Base-by-base conservation (phyloP, 2,113 vertebrate species). In the Platanista minor region DNA sequence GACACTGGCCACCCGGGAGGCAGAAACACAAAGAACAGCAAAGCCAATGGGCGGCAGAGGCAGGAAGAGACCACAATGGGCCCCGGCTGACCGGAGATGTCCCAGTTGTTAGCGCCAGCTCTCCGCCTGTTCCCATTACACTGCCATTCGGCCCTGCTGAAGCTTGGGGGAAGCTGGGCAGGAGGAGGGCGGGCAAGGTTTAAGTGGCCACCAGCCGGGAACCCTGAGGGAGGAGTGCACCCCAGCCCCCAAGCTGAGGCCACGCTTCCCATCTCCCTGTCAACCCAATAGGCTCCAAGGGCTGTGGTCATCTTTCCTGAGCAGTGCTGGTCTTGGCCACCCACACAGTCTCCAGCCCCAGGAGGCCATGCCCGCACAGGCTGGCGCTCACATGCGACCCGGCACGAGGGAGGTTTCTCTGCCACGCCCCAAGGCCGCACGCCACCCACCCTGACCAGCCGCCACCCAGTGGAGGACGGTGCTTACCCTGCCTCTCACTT, bases 41-140 rank as follows among this genome's bases (percentile, higher is more conserved):
- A 97, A 98, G 20, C 88, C 95, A 43, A 95, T 39, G 0, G 97
- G 97, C 57, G 0, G 97, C 96, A 94, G 98, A 67, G 95, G 97
- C 98, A 98, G 98, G 98, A 99, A 99, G 97, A 98, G 94, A 92
- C 90, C 97, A 98, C 98, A 98, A 98, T 98, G 98, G 98, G 96
- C 93, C 95, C 61, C 12, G 90, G 94, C 3, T 27, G 36, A 98
- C 98, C 97, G 97, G 98, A 98, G 98, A 98, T 98, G 98, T 98
- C 97, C 90, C 97, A 41, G 98, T 98, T 98, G 98, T 98, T 96
- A 95, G 66, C 4, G 4, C 93, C 97, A 96, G 97, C 97, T 96
- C 97, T 97, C 97, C 3, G 96, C 98, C 98, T 97, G 96, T 97
- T 98, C 98, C 98, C 98, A 98, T 97, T 93, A 29, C 78, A 67